Conservation (phyloP, 2,888 invertebrate species). For the Ochropacha duplaris region DNA sequence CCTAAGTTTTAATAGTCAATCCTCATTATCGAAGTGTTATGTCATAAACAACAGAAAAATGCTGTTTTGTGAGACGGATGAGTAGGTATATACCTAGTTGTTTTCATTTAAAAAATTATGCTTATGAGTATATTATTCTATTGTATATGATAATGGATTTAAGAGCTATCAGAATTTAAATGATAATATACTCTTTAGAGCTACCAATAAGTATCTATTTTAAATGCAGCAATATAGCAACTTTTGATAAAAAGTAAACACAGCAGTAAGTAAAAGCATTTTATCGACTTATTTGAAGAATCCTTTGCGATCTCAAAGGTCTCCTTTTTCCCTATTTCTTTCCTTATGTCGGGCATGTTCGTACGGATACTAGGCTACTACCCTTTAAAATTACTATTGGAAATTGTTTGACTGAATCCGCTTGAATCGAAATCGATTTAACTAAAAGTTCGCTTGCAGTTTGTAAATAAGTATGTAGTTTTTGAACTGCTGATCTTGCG, state of each 20-base stretch:
- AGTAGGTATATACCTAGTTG: no score
- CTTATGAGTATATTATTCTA: no score
- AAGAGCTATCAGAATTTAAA: no score
- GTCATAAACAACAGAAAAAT: no score
- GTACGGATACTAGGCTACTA: constrained; percentile 15
- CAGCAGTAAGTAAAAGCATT: constrained; percentile 28
- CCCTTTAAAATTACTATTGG: constrained; percentile 34
- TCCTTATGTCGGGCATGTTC: not conserved
- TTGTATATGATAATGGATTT: no score
- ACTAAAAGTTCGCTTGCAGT: not conserved
- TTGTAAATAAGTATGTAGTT: not conserved
- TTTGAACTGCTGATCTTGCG: not conserved
- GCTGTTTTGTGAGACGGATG: no score
- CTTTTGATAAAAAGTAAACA: constrained; percentile 5
- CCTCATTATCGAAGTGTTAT: no score
- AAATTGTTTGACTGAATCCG: constrained; percentile 28
- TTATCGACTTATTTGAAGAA: constrained; percentile 29
- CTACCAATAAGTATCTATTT: no score
- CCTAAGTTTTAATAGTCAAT: no score
- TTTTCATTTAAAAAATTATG: no score
- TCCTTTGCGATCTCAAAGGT: constrained; percentile 18
- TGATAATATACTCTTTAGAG: no score
- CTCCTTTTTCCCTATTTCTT: constrained; percentile 8
- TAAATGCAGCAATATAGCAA: not conserved
- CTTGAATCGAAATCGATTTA: constrained; percentile 2